Evolutionary conservation across 2,113 vertebrate genomes (phyloP).

Genomic region (Apteryx owenii): DNA sequence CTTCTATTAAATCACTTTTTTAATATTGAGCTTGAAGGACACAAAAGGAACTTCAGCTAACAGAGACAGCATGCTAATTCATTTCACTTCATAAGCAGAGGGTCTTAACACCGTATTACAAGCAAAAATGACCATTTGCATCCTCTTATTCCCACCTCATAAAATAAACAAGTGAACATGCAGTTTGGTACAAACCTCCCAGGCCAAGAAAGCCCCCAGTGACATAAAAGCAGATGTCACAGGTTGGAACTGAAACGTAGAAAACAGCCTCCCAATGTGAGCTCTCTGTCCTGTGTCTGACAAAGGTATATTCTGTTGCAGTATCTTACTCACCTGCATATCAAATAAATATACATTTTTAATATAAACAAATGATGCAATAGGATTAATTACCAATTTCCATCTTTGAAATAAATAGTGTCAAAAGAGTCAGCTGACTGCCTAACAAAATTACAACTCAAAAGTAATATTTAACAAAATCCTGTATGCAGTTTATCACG

Average conservation of each 20-base stretch:
- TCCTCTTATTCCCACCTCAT: not conserved
- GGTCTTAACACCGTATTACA: not conserved
- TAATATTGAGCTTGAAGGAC: not conserved
- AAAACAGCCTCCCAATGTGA: not conserved
- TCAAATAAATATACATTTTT: not conserved
- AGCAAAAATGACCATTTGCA: conserved; percentile 7
- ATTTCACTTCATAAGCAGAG: not conserved
- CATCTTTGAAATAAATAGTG: not conserved
- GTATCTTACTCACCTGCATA: not conserved
- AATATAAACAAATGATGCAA: not conserved
- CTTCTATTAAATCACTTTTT: not conserved
- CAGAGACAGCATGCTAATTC: not conserved
- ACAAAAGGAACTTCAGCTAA: not conserved
- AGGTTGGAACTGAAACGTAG: not conserved
- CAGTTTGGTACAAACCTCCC: not conserved
- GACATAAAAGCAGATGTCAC: not conserved
- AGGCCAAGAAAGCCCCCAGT: not conserved
- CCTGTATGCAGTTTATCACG: not conserved
- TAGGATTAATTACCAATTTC: not conserved
- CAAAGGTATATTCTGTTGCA: not conserved
- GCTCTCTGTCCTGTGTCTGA: not conserved
- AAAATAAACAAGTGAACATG: not conserved
- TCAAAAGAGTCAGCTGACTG: not conserved
- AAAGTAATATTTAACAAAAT: not conserved
- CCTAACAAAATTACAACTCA: not conserved